phyloP scores from a whole-genome alignment of 2,888 invertebrate species.

The Ditula angustiorana region DNA sequence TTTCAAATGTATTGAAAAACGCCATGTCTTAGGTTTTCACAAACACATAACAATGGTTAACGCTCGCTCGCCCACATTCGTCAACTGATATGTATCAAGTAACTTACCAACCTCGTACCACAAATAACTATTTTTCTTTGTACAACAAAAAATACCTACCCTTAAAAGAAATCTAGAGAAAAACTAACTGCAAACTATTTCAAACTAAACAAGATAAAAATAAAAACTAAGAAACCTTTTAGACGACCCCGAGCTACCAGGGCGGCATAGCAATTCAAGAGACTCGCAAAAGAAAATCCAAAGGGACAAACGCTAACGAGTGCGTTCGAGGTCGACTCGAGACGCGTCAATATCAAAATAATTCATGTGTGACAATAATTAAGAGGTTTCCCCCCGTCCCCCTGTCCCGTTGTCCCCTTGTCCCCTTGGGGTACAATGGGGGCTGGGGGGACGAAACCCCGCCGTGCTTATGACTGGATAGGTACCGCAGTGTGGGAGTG shows the following conservation, averaged over 20 bases:
- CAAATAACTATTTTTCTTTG: background rate
- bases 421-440: constrained; percentile 55
- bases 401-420: constrained; percentile 45
- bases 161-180: background rate
- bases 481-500: constrained; percentile 51
- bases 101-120: too few relatives aligned
- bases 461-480: constrained; percentile 52
- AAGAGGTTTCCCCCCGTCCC: constrained; percentile 59
- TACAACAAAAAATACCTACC: background rate
- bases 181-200: background rate
- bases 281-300: constrained; percentile 47
- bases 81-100: too few relatives aligned
- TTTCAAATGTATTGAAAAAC: too few relatives aligned
- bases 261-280: constrained; percentile 36
- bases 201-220: background rate
- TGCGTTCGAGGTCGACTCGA: constrained; percentile 47
- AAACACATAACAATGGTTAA: too few relatives aligned
- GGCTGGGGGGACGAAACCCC: constrained; percentile 52
- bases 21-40: too few relatives aligned
- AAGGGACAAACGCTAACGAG: constrained; percentile 49
- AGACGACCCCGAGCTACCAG: constrained; percentile 22
- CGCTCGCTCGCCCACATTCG: too few relatives aligned
- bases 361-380: constrained; percentile 83
- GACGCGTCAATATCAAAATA: constrained; percentile 78
- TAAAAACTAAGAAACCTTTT: constrained; percentile 4